A percentile compares a stretch with the other conserved stretches of the same genome.
These are phyloP conservation scores for Acrocyrtus sp. DNA, from an alignment of 2,888 invertebrate genomes.

Conservation along the genomic window DNA sequence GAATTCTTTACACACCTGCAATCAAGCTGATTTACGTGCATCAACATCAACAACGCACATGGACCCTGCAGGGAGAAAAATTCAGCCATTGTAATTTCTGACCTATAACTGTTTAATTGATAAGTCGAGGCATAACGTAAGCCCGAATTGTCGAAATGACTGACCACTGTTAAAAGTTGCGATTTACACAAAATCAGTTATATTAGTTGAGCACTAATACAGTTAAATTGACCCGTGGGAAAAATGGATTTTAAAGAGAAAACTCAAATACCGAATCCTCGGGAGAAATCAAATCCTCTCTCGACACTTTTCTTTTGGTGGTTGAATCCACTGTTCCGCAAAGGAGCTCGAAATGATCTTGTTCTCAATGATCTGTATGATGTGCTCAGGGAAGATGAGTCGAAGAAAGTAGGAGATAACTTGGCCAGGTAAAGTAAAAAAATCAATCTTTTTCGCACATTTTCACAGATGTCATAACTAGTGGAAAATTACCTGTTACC, in stretches of 20 bases:
- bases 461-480: not conserved
- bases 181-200: too few species aligned
- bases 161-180: too few species aligned
- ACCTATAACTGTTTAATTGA: too few species aligned
- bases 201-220: too few species aligned
- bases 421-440: constrained; percentile 72
- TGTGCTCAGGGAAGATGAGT: constrained; percentile 76
- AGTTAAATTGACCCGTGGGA: too few species aligned
- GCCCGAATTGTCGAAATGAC: too few species aligned
- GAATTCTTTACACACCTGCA: too few species aligned
- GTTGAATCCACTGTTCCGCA: constrained; percentile 80
- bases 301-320: constrained; percentile 78
- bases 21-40: too few species aligned
- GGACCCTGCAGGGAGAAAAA: too few species aligned
- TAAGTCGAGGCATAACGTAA: too few species aligned
- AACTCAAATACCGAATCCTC: constrained; percentile 72
- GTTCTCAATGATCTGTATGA: constrained; percentile 80
- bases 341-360: constrained; percentile 78
- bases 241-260: constrained; percentile 65
- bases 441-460: not conserved
- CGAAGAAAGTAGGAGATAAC: constrained; percentile 74
- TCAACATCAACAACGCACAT: too few species aligned
- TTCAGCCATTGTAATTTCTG: too few species aligned
- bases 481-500: not conserved
- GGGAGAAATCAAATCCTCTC: constrained; percentile 71